phyloP scores from a whole-genome alignment of 2,888 invertebrate species.

The Tuberolachnus salignus region DNA sequence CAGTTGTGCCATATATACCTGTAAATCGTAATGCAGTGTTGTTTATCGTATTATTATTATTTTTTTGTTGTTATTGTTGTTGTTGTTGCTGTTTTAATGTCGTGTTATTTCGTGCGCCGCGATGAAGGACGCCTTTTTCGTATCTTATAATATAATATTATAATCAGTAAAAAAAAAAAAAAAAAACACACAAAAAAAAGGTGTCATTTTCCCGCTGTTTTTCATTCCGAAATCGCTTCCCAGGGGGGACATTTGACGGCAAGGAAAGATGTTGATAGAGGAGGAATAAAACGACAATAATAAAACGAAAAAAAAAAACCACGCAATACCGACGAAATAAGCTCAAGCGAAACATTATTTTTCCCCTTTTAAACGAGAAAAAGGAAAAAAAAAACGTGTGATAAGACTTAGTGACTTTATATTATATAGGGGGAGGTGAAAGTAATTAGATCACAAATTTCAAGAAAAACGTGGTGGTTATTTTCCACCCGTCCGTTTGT shows the following conservation, averaged over 20 bases:
- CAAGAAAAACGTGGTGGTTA: slow-evolving; percentile 54
- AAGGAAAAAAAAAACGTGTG: slow-evolving; percentile 43
- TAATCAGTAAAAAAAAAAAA: slow-evolving; percentile 19
- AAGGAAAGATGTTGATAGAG: slow-evolving; percentile 51
- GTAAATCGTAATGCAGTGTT: no score
- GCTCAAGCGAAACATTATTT: slow-evolving; percentile 53
- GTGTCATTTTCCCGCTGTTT: slow-evolving; percentile 48
- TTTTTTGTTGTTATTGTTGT: no score
- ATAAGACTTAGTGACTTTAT: slow-evolving; percentile 50
- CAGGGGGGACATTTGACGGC: slow-evolving; percentile 50
- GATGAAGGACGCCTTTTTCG: no score
- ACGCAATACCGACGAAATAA: slow-evolving; percentile 52
- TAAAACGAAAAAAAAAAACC: slow-evolving; percentile 38
- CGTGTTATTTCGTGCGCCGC: not conserved
- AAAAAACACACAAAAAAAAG: slow-evolving; percentile 30
- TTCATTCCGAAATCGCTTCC: slow-evolving; percentile 51
- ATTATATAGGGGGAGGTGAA: slow-evolving; percentile 27
- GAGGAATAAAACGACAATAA: slow-evolving; percentile 53
- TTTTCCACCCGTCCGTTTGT: slow-evolving; percentile 27
- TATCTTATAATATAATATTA: slow-evolving; percentile 31
- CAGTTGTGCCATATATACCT: no score
- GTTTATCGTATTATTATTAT: no score
- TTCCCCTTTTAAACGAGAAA: slow-evolving; percentile 19
- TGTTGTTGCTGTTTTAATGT: slow-evolving; percentile 38
- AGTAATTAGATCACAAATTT: slow-evolving; percentile 54